Conservation (phyloP, 1,140 invertebrate genomes). For the Matsumurasca onukii region DNA sequence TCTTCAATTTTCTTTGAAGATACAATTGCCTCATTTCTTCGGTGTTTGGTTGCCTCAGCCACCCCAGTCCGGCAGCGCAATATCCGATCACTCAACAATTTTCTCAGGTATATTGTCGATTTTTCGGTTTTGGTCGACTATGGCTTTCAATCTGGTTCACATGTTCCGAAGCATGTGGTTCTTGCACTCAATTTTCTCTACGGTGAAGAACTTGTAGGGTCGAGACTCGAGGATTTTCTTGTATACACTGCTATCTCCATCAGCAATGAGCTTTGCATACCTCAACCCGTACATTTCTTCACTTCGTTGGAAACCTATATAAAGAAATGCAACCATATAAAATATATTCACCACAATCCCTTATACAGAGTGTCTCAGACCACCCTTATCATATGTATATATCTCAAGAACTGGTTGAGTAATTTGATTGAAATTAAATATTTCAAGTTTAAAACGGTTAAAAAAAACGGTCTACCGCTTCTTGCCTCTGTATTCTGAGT, state of each 20-base stretch:
- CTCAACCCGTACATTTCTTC: slow-evolving; percentile 43
- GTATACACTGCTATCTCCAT: slow-evolving; percentile 45
- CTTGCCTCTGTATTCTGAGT: no score
- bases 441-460: no score
- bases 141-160: slow-evolving; percentile 32
- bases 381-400: no score
- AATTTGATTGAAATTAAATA: no score
- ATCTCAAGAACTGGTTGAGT: no score
- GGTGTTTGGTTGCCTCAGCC: not conserved
- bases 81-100: slow-evolving; percentile 17
- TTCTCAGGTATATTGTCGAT: slow-evolving; percentile 27
- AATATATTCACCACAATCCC: no score
- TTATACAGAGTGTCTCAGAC: no score
- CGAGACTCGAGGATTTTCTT: slow-evolving; percentile 37
- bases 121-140: slow-evolving; percentile 27
- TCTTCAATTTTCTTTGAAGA: not conserved
- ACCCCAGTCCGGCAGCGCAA: not conserved
- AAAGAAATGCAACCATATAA: no score
- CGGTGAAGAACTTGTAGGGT: slow-evolving; percentile 50
- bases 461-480: no score
- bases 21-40: not conserved
- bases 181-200: slow-evolving; percentile 43
- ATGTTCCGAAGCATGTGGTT: slow-evolving; percentile 33
- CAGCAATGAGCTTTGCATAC: slow-evolving; percentile 44
- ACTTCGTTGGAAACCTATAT: slow-evolving; percentile 46